These are phyloP conservation scores for Myoxocephalus aenaeus DNA, from an alignment of 2,797 vertebrate species.

Conservation along the genomic window DNA sequence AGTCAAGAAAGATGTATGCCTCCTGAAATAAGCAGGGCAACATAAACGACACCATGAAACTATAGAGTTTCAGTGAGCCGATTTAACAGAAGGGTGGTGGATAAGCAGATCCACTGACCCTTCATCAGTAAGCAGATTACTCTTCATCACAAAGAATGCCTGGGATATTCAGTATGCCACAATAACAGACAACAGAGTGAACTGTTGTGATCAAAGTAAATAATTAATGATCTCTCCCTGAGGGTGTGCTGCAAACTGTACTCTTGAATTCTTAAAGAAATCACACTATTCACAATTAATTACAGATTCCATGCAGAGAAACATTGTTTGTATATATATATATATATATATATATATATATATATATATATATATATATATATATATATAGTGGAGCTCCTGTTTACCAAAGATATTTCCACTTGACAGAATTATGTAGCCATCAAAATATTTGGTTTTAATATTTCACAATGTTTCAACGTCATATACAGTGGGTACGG, in stretches of 20 bases:
- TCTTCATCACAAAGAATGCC: constrained; percentile 70
- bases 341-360: neutral
- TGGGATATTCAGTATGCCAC: constrained; percentile 48
- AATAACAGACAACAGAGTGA: constrained; percentile 41
- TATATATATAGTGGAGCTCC: no score
- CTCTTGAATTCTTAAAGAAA: neutral
- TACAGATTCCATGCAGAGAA: neutral
- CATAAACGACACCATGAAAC: constrained; percentile 50
- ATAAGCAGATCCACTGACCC: constrained; percentile 69
- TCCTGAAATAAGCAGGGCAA: constrained; percentile 26
- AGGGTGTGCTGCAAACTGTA: neutral
- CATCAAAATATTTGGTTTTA: neutral
- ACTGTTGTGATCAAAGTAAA: constrained; percentile 53
- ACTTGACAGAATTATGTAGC: no score
- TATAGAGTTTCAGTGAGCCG: constrained; percentile 59
- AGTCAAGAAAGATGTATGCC: neutral
- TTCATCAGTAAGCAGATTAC: constrained; percentile 80
- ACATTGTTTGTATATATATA: neutral
- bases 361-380: no score
- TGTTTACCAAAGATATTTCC: neutral
- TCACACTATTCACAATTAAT: neutral
- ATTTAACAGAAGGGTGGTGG: constrained; percentile 74
- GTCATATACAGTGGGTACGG: no score
- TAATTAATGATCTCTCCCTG: constrained; percentile 8
- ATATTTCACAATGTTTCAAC: neutral